Evolutionary conservation across 2,797 vertebrate genomes (phyloP).

Genomic region (Ctenochaetus hawaiiensis): DNA sequence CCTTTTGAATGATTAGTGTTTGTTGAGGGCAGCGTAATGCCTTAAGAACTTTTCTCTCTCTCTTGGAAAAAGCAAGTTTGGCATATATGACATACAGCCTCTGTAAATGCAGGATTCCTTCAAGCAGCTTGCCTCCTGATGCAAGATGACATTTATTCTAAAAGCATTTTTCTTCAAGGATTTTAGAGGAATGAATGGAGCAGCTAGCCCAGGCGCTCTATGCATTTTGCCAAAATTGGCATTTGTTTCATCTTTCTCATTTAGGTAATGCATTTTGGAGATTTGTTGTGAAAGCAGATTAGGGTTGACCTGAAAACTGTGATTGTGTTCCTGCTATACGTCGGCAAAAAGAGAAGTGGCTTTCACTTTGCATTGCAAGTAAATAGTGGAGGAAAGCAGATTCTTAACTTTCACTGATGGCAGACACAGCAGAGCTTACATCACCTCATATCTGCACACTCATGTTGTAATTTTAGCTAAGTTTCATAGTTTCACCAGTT

Average conservation of each 20-base stretch:
- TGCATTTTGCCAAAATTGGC: slow-evolving; percentile 67
- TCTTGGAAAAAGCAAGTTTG: slow-evolving; percentile 35
- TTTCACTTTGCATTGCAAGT: slow-evolving; percentile 54
- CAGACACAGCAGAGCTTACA: not conserved
- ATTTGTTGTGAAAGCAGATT: slow-evolving; percentile 66
- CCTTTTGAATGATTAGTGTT: slow-evolving; percentile 33
- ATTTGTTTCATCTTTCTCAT: slow-evolving; percentile 66
- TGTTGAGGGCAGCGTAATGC: slow-evolving; percentile 17
- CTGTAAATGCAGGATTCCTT: slow-evolving; percentile 13
- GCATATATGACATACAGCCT: slow-evolving; percentile 23
- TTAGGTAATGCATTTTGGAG: slow-evolving; percentile 65
- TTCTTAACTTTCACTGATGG: slow-evolving; percentile 30
- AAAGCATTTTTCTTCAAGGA: slow-evolving; percentile 61
- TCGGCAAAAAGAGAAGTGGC: slow-evolving; percentile 31
- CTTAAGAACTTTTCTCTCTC: slow-evolving; percentile 29
- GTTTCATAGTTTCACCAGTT: not conserved
- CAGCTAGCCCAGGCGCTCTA: slow-evolving; percentile 16
- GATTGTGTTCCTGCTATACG: slow-evolving; percentile 27
- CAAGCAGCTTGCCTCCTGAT: slow-evolving; percentile 48
- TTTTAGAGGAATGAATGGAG: slow-evolving; percentile 54
- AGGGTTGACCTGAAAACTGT: slow-evolving; percentile 52
- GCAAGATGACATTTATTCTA: slow-evolving; percentile 67
- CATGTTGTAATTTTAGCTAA: slow-evolving; percentile 16
- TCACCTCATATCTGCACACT: not conserved
- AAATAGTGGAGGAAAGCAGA: slow-evolving; percentile 19